phyloP scores from a whole-genome alignment of 2,888 invertebrate genomes.

The Microplitis manilae region DNA sequence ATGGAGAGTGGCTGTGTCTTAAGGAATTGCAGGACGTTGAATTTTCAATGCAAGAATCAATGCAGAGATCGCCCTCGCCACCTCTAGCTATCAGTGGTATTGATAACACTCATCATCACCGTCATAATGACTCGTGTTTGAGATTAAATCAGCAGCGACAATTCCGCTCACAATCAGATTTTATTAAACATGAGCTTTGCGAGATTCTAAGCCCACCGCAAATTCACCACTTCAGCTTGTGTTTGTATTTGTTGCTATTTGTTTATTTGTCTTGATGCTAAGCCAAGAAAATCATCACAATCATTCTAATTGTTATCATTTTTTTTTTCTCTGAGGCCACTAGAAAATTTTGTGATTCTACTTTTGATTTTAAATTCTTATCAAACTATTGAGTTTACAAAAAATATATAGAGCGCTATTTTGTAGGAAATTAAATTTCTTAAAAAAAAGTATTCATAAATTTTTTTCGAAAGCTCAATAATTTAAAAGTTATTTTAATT shows the following conservation, averaged over 20 bases:
- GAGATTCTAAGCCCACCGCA: slow-evolving; percentile 67
- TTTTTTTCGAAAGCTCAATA: no score
- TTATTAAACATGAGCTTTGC: slow-evolving; percentile 65
- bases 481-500: no score
- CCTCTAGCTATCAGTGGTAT: slow-evolving; percentile 75
- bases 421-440: no score
- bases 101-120: slow-evolving; percentile 52
- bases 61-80: slow-evolving; percentile 77
- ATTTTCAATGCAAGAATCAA: slow-evolving; percentile 81
- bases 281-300: no score
- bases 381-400: no score
- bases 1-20: slow-evolving; percentile 96
- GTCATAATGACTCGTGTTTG: slow-evolving; percentile 40
- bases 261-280: not conserved
- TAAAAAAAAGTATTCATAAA: no score
- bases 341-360: no score
- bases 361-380: no score
- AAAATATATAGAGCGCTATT: no score
- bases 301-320: no score
- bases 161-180: slow-evolving; percentile 48
- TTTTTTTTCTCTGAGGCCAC: no score
- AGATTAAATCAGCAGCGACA: slow-evolving; percentile 22
- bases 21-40: slow-evolving; percentile 95
- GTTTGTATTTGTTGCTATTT: slow-evolving; percentile 66
- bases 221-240: slow-evolving; percentile 71